Base-by-base conservation (phyloP, 2,797 vertebrate species). In the Chrosomus eos region DNA sequence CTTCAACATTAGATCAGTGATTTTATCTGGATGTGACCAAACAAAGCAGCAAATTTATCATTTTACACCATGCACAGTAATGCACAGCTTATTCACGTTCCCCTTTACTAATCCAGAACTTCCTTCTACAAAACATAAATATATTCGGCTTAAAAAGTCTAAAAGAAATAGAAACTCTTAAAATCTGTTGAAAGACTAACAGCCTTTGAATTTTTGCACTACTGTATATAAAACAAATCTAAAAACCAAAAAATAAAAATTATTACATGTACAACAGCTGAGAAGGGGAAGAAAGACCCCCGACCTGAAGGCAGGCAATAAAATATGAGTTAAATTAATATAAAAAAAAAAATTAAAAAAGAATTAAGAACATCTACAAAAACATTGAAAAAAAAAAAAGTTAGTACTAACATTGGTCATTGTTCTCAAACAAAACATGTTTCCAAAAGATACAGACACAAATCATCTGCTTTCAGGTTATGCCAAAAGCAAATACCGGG, bases 301-400 rank as follows among this genome's bases (percentile, higher is more conserved):
- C 88, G 82, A 94, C 94, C 94, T 95, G 94, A 94, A 94, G 90
- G 90, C 93, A 94, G 92, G 91, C 93, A 95, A 95, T 95, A 94
- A 92, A 94, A 95, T 94, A 90, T 93, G 93, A 92, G 93, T 95
- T 95, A 95, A 95, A 95, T 96, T 93, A 95, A 94, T 91, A 92
- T 76, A 87, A 48, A 48, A 48, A 48, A 48, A 19, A 18, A 51
- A 90, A 91, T 71, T 48, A 71, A 60, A 80, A 58, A 73, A 40
- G 36, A 81, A 58, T 66, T 75, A 76, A 73, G 80, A 88, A 84
- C 82, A 87, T 71, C 72, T 53, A 66, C 81, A 88, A 88, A 89
- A 93, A 90, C 88, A 91, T 77, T 86, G 86, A 68, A 89, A 64
- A 74, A 76, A 76, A 66, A 85, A 75, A 82, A 82, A 67, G 90